Evolutionary conservation across 2,888 invertebrate species (phyloP).

Genomic region (Sclerodermus sp.): DNA sequence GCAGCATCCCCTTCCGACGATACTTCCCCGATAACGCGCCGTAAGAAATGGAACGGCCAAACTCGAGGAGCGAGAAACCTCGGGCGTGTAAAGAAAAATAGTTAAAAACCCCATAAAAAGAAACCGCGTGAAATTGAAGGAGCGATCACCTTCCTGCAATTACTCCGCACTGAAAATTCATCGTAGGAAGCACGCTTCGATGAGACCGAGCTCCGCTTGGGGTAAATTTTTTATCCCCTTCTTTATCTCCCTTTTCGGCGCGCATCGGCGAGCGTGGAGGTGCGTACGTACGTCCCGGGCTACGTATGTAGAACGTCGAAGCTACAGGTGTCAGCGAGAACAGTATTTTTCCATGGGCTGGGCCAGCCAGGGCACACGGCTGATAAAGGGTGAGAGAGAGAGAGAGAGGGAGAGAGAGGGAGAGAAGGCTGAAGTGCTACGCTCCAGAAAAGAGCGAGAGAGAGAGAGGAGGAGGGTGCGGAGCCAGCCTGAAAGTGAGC

Average conservation of each 20-base stretch:
- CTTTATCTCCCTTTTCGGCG: slow-evolving; percentile 20
- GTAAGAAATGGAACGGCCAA: too few species aligned
- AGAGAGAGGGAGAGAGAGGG: slow-evolving; percentile 18
- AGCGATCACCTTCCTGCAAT: background rate
- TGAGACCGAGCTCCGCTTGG: background rate
- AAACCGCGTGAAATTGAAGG: background rate
- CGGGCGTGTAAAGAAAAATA: too few species aligned
- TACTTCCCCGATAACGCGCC: too few species aligned
- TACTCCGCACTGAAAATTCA: too few species aligned
- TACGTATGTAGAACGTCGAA: slow-evolving; percentile 55
- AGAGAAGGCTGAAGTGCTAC: background rate
- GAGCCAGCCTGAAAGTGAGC: slow-evolving; percentile 33
- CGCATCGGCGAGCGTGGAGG: slow-evolving; percentile 11
- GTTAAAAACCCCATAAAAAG: too few species aligned
- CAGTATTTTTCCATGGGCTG: slow-evolving; percentile 54
- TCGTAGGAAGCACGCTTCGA: too few species aligned
- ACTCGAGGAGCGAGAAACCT: too few species aligned
- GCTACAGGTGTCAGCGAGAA: slow-evolving; percentile 58
- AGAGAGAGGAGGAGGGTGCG: slow-evolving; percentile 24
- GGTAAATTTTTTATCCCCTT: slow-evolving; percentile 25
- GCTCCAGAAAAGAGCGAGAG: slow-evolving; percentile 19
- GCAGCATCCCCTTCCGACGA: slow-evolving; percentile 27
- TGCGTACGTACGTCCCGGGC: slow-evolving; percentile 31
- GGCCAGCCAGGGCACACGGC: slow-evolving; percentile 18
- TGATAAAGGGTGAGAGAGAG: slow-evolving; percentile 21